Percentiles rank a stretch among this genome's conserved stretches.
phyloP scores from a whole-genome alignment of 2,888 invertebrate genomes.

The Macrophya annulata region DNA sequence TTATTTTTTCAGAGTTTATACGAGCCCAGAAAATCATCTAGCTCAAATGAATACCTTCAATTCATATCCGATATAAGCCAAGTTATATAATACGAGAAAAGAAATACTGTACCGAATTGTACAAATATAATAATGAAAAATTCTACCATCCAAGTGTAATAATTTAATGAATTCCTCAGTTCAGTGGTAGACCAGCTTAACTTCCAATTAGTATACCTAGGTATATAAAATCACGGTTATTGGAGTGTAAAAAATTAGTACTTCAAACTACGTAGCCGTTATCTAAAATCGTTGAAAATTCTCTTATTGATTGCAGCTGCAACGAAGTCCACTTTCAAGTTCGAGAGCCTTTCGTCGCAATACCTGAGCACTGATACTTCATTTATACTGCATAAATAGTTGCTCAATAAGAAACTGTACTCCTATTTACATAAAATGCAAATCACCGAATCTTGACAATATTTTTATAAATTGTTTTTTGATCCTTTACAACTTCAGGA shows the following conservation, averaged over 20 bases:
- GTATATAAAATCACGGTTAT: background rate
- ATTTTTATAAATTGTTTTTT: too few species aligned
- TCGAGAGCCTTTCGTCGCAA: constrained; percentile 1
- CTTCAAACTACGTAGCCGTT: background rate
- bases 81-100: background rate
- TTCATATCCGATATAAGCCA: background rate
- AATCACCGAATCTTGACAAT: background rate
- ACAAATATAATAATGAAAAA: constrained; percentile 11
- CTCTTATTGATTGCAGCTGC: background rate
- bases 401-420: background rate
- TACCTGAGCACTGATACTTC: background rate
- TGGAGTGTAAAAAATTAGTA: constrained; percentile 16
- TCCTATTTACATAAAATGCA: background rate
- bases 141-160: constrained; percentile 36
- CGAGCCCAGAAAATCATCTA: background rate
- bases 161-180: constrained; percentile 41
- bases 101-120: background rate
- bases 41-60: background rate
- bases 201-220: constrained; percentile 16
- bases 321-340: background rate
- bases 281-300: constrained; percentile 29
- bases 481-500: background rate
- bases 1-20: background rate
- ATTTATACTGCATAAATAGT: background rate
- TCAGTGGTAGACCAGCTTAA: constrained; percentile 1